Conservation (phyloP, 2,797 vertebrate species). For the Catharus ustulatus region DNA sequence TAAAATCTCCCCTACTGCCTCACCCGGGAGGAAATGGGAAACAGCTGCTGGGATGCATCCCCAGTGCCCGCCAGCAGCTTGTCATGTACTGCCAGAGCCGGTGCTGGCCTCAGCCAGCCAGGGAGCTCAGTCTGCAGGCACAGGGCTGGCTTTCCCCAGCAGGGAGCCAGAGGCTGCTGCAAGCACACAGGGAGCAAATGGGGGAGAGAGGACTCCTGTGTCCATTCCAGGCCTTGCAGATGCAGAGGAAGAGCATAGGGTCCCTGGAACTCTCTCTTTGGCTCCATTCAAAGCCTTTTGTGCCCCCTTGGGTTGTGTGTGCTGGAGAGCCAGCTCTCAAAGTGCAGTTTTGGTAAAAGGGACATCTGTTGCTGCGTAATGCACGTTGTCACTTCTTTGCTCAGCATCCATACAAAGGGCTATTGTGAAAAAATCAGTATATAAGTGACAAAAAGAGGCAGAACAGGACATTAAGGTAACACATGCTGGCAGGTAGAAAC, state of each 20-base stretch:
- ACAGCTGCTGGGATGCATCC: background rate
- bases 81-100: background rate
- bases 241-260: background rate
- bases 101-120: fast-evolving
- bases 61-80: background rate
- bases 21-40: background rate
- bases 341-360: background rate
- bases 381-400: background rate
- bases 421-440: background rate
- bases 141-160: background rate
- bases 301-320: background rate
- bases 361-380: background rate
- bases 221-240: background rate
- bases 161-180: background rate
- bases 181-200: background rate
- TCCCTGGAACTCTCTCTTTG: background rate
- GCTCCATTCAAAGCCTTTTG: background rate
- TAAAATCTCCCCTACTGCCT: background rate
- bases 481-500: background rate
- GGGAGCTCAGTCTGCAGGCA: background rate
- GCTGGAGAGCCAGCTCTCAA: background rate
- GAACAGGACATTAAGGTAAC: background rate
- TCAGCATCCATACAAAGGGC: background rate
- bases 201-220: fast-evolving
- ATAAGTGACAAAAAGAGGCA: background rate